Evolutionary conservation across 2,113 vertebrate genomes (phyloP).

Genomic region (Campylomormyrus numenius): DNA sequence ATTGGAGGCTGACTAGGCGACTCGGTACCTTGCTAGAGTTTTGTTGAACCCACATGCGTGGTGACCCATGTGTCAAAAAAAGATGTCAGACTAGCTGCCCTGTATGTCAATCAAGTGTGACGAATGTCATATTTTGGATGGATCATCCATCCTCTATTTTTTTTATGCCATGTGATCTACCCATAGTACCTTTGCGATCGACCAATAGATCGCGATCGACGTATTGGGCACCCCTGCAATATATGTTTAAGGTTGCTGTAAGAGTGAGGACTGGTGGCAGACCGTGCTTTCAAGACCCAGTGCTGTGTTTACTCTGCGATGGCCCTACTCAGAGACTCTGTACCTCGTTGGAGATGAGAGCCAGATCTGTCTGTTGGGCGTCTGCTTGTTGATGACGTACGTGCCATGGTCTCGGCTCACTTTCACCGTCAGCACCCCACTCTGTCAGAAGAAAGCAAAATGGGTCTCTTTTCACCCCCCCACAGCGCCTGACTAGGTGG

Average conservation of each 20-base stretch:
- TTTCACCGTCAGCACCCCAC: slow-evolving; percentile 83
- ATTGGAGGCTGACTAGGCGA: no score
- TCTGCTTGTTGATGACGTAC: slow-evolving; percentile 96
- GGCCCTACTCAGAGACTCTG: not conserved
- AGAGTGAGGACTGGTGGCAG: not conserved
- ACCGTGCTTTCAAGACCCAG: not conserved
- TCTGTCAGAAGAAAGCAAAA: slow-evolving; percentile 50
- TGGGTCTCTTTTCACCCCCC: not conserved
- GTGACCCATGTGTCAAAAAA: no score
- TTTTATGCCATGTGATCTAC: no score
- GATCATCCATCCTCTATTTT: no score
- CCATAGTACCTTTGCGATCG: no score
- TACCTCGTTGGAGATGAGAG: slow-evolving; percentile 89
- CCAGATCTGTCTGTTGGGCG: slow-evolving; percentile 93
- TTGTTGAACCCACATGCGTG: no score
- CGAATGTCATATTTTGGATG: no score
- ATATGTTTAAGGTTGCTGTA: not conserved
- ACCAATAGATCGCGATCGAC: no score
- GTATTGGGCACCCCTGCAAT: no score
- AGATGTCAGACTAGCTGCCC: no score
- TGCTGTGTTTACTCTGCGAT: not conserved
- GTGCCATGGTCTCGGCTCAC: slow-evolving; percentile 77
- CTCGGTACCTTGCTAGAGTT: no score
- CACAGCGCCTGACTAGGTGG: not conserved
- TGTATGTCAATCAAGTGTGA: no score